These are phyloP conservation scores for Anorthoa munda DNA, from an alignment of 2,888 invertebrate species.

Conservation along the genomic window DNA sequence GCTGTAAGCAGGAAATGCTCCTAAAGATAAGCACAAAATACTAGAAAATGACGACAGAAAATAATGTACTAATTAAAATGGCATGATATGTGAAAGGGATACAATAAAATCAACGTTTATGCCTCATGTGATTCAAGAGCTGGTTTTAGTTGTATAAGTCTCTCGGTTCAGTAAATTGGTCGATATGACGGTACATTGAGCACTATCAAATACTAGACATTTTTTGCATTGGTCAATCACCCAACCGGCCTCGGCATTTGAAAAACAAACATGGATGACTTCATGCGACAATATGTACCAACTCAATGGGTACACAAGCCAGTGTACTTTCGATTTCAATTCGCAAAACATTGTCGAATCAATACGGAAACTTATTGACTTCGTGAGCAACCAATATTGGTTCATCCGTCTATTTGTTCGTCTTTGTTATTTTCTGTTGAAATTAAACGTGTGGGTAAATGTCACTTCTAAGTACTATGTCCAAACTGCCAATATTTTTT, in stretches of 20 bases:
- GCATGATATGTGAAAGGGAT: neutral
- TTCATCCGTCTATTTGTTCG: constrained; percentile 36
- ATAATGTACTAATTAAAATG: neutral
- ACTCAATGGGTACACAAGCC: constrained; percentile 19
- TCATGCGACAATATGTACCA: constrained; percentile 33
- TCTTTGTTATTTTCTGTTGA: constrained; percentile 48
- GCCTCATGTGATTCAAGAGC: neutral
- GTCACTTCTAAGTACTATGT: constrained; percentile 46
- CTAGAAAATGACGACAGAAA: neutral
- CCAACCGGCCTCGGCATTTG: constrained; percentile 36
- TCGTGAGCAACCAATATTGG: constrained; percentile 50
- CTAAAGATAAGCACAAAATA: neutral
- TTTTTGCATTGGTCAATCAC: constrained; percentile 14
- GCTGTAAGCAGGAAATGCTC: neutral
- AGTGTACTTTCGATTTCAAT: constrained; percentile 50
- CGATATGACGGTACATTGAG: constrained; percentile 2
- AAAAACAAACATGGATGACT: constrained; percentile 33
- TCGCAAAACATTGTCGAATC: constrained; percentile 40
- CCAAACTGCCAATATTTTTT: constrained; percentile 31
- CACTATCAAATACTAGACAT: constrained; percentile 2
- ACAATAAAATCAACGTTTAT: neutral
- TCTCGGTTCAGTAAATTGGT: constrained; percentile 3
- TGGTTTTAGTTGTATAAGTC: neutral
- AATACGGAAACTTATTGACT: constrained; percentile 36
- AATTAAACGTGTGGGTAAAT: constrained; percentile 42